Evolutionary conservation across 2,797 vertebrate species (phyloP).

Genomic region (Micromesistius poutassou): DNA sequence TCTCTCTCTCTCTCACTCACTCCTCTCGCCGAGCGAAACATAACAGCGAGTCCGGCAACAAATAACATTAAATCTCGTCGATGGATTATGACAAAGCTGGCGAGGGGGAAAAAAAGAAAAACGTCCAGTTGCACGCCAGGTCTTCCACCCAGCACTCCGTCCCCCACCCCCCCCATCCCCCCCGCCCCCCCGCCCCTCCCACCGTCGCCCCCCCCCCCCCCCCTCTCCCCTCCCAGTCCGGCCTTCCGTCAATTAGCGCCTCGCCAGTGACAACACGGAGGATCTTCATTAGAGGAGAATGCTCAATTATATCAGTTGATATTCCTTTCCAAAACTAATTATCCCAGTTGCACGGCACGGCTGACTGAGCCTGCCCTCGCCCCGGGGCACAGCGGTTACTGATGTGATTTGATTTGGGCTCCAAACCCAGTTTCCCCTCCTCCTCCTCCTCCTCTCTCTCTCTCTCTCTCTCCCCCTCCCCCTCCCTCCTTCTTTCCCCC

Average conservation of each 20-base stretch:
- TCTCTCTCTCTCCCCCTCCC: no score
- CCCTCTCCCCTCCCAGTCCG: conserved; percentile 26
- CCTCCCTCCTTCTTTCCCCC: no score
- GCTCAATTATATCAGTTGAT: conserved; percentile 89
- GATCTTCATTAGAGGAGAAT: conserved; percentile 89
- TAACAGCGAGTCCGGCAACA: conserved; percentile 43
- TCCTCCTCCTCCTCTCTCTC: background rate
- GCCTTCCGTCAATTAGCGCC: conserved; percentile 81
- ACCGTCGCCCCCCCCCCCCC: no score
- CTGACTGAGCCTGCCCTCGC: conserved; percentile 73
- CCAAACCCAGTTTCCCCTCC: conserved; percentile 25
- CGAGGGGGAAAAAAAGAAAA: conserved; percentile 37
- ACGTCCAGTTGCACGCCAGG: conserved; percentile 39
- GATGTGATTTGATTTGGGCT: conserved; percentile 76
- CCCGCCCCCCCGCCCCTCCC: conserved; percentile 7
- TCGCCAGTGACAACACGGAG: conserved; percentile 76
- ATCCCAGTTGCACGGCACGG: conserved; percentile 74
- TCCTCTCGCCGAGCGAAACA: conserved; percentile 20
- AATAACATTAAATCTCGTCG: conserved; percentile 37
- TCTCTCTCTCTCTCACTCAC: no score
- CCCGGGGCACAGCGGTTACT: conserved; percentile 67
- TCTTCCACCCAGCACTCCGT: conserved; percentile 55
- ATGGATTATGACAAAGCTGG: background rate
- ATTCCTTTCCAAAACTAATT: conserved; percentile 84
- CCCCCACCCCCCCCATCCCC: background rate